These are phyloP conservation scores for Zaprionus kolodkinae DNA, from an alignment of 1,140 invertebrate species.

Conservation along the genomic window DNA sequence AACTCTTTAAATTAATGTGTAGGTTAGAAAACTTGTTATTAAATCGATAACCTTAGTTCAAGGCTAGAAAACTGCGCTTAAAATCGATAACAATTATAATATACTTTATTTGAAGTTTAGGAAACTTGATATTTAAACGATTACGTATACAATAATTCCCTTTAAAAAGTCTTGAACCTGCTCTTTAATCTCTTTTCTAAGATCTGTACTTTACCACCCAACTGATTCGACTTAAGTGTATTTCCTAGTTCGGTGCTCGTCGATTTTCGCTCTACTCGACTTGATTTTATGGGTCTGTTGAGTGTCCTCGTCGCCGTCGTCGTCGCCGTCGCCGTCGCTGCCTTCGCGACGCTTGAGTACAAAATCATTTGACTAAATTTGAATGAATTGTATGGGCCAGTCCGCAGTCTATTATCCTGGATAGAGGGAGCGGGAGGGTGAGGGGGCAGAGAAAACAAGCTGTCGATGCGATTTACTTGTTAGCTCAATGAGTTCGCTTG, in stretches of 20 bases:
- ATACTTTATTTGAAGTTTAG: conserved; percentile 3
- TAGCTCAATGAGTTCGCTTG: background rate
- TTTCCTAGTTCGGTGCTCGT: background rate
- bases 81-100: no score
- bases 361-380: conserved; percentile 43
- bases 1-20: no score
- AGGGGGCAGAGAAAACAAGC: background rate
- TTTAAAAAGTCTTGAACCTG: background rate
- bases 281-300: conserved; percentile 38
- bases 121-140: background rate
- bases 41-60: no score
- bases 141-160: background rate
- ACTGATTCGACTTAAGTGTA: no score
- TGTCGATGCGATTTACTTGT: conserved; percentile 6
- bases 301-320: conserved; percentile 20
- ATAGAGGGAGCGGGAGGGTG: background rate
- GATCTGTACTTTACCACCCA: no score
- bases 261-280: background rate
- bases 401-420: conserved; percentile 2
- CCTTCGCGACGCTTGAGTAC: conserved; percentile 36
- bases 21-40: no score
- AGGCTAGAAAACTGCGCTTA: no score
- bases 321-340: conserved; percentile 12
- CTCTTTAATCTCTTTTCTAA: no score
- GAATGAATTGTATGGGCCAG: conserved; percentile 13